These are phyloP conservation scores for Rhyacichthys aspro DNA, from an alignment of 2,797 vertebrate species.

Conservation along the genomic window DNA sequence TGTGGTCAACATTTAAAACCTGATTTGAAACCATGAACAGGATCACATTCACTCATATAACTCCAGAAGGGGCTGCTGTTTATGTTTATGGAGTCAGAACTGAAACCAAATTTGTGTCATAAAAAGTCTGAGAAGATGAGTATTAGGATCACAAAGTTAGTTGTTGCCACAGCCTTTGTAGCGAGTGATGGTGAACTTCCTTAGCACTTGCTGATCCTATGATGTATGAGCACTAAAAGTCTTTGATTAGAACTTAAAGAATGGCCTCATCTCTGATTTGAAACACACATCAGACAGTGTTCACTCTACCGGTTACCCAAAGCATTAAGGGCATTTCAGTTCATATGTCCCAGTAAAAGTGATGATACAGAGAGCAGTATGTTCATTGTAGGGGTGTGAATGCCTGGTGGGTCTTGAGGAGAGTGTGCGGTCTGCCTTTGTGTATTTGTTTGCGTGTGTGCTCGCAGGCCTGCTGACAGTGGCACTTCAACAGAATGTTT, in stretches of 20 bases:
- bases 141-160: too few relatives aligned
- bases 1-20: slow-evolving; percentile 41
- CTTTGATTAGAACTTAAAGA: not conserved
- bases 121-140: too few relatives aligned
- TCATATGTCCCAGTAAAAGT: slow-evolving; percentile 15
- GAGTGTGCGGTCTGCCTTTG: slow-evolving; percentile 55
- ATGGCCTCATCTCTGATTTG: slow-evolving; percentile 17
- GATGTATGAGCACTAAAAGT: too few relatives aligned
- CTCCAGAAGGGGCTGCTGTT: not conserved
- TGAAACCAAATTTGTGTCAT: too few relatives aligned
- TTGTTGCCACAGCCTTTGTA: too few relatives aligned
- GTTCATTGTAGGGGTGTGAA: slow-evolving; percentile 42
- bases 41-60: not conserved
- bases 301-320: too few relatives aligned
- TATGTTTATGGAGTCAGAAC: not conserved
- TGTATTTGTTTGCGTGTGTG: slow-evolving; percentile 50
- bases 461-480: slow-evolving; percentile 75
- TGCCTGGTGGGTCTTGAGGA: slow-evolving; percentile 39
- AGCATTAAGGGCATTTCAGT: not conserved
- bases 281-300: slow-evolving; percentile 32
- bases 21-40: slow-evolving; percentile 17
- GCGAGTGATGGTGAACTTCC: too few relatives aligned
- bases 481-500: slow-evolving; percentile 87
- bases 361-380: slow-evolving; percentile 25
- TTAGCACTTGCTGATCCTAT: too few relatives aligned